These are phyloP conservation scores for Masnerella sp. DNA, from an alignment of 2,888 invertebrate species.

Conservation along the genomic window DNA sequence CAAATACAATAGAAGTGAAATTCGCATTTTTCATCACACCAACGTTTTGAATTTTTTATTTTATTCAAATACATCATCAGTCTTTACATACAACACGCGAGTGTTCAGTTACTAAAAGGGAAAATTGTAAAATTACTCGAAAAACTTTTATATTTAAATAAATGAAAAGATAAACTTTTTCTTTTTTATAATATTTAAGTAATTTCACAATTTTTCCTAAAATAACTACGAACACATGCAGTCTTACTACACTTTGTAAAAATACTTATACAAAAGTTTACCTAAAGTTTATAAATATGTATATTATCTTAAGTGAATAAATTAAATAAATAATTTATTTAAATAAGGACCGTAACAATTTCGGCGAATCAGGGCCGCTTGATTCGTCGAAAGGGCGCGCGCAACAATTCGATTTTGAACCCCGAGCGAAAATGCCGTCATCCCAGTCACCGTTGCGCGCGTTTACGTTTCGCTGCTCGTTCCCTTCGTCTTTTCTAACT, in stretches of 20 bases:
- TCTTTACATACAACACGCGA: conserved; percentile 24
- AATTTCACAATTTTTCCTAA: too few relatives aligned
- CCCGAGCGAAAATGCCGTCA: conserved; percentile 17
- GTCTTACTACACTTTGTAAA: conserved; percentile 27
- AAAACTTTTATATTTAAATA: neutral
- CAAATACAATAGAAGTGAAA: conserved; percentile 9
- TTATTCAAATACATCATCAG: conserved; percentile 34
- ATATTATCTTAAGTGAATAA: conserved; percentile 30
- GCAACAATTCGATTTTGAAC: conserved; percentile 16
- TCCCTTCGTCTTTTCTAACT: conserved; percentile 28
- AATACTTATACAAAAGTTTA: conserved; percentile 7
- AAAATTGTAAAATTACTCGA: too few relatives aligned
- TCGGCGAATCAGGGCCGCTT: conserved; percentile 25
- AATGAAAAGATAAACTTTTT: neutral
- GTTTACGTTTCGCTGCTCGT: conserved; percentile 12
- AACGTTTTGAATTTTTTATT: conserved; percentile 2
- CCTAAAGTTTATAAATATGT: conserved; percentile 21
- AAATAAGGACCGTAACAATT: conserved; percentile 42
- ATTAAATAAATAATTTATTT: conserved; percentile 49
- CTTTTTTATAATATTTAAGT: neutral
- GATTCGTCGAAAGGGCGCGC: conserved; percentile 41
- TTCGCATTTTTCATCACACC: neutral
- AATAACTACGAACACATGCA: conserved; percentile 23
- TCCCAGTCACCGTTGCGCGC: conserved; percentile 40
- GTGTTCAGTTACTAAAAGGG: too few relatives aligned